Conservation (phyloP, 2,797 vertebrate genomes). For the Heterohyrax brucei region DNA sequence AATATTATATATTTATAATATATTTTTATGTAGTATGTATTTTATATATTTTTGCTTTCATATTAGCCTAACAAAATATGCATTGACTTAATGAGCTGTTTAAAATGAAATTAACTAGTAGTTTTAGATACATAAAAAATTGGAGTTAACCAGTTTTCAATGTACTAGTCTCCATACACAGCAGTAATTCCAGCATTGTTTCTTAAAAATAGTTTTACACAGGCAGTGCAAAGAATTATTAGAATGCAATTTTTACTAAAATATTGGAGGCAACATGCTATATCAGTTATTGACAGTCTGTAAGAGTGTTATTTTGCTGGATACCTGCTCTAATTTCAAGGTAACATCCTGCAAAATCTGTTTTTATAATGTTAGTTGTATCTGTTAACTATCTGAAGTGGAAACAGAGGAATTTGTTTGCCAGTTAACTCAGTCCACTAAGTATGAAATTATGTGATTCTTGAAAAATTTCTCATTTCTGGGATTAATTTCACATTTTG, state of each 20-base stretch:
- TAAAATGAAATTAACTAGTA: constrained; percentile 10
- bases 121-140: not conserved
- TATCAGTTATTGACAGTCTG: not conserved
- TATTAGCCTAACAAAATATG: not conserved
- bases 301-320: not conserved
- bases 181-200: not conserved
- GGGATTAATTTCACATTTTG: constrained; percentile 22
- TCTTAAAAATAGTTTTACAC: not conserved
- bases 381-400: not conserved
- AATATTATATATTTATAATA: not conserved
- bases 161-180: not conserved
- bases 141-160: not conserved
- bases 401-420: not conserved
- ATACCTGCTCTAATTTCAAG: not conserved
- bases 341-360: not conserved
- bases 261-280: not conserved
- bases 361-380: not conserved
- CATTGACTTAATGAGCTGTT: not conserved
- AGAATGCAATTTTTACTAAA: constrained; percentile 2
- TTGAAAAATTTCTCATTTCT: constrained; percentile 17
- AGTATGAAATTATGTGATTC: not conserved
- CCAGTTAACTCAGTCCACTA: not conserved
- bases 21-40: too few relatives aligned
- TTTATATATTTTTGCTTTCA: not conserved
- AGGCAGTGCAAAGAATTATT: not conserved